Conservation (phyloP, 2,888 invertebrate genomes). For the Andrena dorsata region DNA sequence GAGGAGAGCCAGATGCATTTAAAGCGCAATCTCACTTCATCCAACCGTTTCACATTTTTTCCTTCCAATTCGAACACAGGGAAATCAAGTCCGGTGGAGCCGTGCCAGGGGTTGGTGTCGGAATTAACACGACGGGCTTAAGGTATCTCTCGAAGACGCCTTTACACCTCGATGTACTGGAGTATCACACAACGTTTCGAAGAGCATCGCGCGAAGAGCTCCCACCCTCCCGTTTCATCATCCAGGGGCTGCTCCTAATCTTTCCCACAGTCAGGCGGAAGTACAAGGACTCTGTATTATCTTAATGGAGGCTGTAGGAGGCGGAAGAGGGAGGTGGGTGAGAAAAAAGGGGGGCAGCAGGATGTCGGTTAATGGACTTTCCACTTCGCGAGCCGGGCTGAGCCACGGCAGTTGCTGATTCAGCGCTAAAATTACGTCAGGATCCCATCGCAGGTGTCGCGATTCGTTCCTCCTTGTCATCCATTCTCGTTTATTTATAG, state of each 20-base stretch:
- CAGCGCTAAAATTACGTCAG: slow-evolving; percentile 72
- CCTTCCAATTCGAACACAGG: no score
- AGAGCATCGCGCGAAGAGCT: slow-evolving; percentile 18
- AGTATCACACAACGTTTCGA: slow-evolving; percentile 29
- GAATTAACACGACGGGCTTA: slow-evolving; percentile 1
- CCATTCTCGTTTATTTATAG: slow-evolving; percentile 24
- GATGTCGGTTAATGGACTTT: slow-evolving; percentile 73
- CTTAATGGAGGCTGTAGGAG: slow-evolving; percentile 58
- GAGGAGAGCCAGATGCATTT: no score
- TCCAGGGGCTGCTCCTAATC: slow-evolving; percentile 41
- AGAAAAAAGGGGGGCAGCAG: slow-evolving; percentile 53
- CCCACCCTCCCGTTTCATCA: slow-evolving; percentile 42
- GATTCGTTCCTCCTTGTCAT: slow-evolving; percentile 24
- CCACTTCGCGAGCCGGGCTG: slow-evolving; percentile 64
- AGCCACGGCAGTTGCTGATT: slow-evolving; percentile 72
- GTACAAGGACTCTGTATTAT: slow-evolving; percentile 58
- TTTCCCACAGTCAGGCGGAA: slow-evolving; percentile 12
- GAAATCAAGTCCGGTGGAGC: no score
- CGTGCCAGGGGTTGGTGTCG: no score
- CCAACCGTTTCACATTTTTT: no score
- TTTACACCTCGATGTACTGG: slow-evolving; percentile 29
- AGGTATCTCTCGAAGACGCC: background rate
- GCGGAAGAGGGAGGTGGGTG: slow-evolving; percentile 7
- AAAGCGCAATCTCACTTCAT: no score
- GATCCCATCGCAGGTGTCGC: slow-evolving; percentile 42